Percentiles rank a stretch among this genome's conserved stretches.
phyloP scores from a whole-genome alignment of 1,140 invertebrate genomes.

The Pogonomyrmex barbatus region DNA sequence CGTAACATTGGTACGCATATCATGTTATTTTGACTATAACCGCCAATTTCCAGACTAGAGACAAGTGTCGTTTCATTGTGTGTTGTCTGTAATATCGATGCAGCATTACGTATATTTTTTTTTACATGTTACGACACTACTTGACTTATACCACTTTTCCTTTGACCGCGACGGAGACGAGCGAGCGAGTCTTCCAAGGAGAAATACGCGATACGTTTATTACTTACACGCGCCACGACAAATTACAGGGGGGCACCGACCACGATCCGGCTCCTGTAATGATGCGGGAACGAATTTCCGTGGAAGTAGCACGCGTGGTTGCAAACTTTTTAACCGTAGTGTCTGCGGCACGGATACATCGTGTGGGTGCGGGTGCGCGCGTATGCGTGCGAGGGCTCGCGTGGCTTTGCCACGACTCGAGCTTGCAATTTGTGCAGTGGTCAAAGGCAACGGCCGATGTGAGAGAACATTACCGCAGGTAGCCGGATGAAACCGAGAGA shows the following conservation, averaged over 20 bases:
- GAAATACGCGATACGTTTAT: constrained; percentile 44
- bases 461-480: constrained; percentile 63
- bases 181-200: constrained; percentile 45
- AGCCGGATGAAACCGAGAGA: constrained; percentile 40
- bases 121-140: constrained; percentile 35
- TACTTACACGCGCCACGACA: constrained; percentile 49
- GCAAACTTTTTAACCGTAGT: constrained; percentile 63
- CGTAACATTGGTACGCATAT: neutral
- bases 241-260: constrained; percentile 45
- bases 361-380: neutral
- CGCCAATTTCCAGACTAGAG: neutral
- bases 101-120: neutral
- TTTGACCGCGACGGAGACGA: constrained; percentile 14
- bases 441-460: constrained; percentile 56
- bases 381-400: constrained; percentile 30
- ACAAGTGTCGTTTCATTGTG: neutral
- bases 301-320: constrained; percentile 53
- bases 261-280: constrained; percentile 48
- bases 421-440: constrained; percentile 63
- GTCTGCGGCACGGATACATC: constrained; percentile 25
- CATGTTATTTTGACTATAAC: neutral
- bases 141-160: constrained; percentile 25
- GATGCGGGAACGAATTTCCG: constrained; percentile 54
- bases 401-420: constrained; percentile 61
- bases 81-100: constrained; percentile 2